These are phyloP conservation scores for Troilus luridus DNA, from an alignment of 2,888 invertebrate genomes.

Conservation along the genomic window DNA sequence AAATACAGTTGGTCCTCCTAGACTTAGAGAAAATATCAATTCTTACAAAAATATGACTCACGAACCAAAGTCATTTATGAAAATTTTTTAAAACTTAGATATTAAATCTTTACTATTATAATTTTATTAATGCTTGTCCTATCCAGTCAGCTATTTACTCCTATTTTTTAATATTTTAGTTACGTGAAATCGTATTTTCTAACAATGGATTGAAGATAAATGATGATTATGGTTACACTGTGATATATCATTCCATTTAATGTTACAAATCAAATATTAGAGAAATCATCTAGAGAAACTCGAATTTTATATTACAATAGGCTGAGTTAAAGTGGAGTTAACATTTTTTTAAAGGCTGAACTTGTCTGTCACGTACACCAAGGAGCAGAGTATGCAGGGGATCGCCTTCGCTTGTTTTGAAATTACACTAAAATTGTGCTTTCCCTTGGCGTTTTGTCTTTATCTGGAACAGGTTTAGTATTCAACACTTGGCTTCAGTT, in stretches of 20 bases:
- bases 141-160: too few species aligned
- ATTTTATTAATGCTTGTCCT: too few species aligned
- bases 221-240: background rate
- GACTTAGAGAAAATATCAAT: too few species aligned
- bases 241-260: background rate
- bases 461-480: constrained; percentile 22
- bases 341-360: background rate
- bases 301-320: constrained; percentile 10
- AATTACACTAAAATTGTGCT: background rate
- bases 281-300: background rate
- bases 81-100: too few species aligned
- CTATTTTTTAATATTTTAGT: too few species aligned
- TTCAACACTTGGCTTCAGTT: background rate
- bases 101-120: too few species aligned
- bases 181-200: too few species aligned
- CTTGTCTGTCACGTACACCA: background rate
- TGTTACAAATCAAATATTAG: background rate
- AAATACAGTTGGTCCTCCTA: too few species aligned
- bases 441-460: background rate
- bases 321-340: background rate
- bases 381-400: background rate
- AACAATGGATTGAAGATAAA: background rate
- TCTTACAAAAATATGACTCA: too few species aligned
- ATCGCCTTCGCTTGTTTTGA: background rate
- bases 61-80: too few species aligned